Evolutionary conservation across 2,797 vertebrate genomes (phyloP).

Genomic region (Crypturellus tataupa): DNA sequence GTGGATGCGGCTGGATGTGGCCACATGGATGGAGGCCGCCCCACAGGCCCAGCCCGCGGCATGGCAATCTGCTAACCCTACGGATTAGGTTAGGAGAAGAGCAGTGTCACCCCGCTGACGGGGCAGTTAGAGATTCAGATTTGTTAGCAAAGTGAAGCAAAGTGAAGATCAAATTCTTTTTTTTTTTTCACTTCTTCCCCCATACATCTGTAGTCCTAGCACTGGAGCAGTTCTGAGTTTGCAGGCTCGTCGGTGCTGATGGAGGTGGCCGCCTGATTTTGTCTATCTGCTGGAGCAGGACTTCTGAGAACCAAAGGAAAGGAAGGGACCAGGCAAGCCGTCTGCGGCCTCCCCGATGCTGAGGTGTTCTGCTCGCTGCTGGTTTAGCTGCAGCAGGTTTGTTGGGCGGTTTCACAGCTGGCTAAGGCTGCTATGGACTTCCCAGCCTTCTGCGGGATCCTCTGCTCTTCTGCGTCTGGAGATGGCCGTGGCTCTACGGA

Average conservation of each 20-base stretch:
- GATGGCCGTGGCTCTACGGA: not conserved
- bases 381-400: not conserved
- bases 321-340: not conserved
- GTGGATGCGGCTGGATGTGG: not conserved
- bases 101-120: not conserved
- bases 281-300: not conserved
- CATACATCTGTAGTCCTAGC: not conserved
- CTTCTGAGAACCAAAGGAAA: not conserved
- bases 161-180: not conserved
- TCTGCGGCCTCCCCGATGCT: not conserved
- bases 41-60: rapidly evolving
- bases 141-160: not conserved
- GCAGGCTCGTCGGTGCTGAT: not conserved
- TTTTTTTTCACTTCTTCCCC: not conserved
- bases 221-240: not conserved
- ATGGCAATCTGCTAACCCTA: rapidly evolving
- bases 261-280: not conserved
- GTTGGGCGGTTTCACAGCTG: not conserved
- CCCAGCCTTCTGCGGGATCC: not conserved
- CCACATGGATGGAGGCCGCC: rapidly evolving
- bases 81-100: not conserved
- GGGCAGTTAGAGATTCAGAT: not conserved
- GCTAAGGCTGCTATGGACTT: not conserved
- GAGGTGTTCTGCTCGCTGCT: not conserved
- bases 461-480: not conserved